Conservation (phyloP, 1,140 invertebrate species). For the Streblospio benedicti region DNA sequence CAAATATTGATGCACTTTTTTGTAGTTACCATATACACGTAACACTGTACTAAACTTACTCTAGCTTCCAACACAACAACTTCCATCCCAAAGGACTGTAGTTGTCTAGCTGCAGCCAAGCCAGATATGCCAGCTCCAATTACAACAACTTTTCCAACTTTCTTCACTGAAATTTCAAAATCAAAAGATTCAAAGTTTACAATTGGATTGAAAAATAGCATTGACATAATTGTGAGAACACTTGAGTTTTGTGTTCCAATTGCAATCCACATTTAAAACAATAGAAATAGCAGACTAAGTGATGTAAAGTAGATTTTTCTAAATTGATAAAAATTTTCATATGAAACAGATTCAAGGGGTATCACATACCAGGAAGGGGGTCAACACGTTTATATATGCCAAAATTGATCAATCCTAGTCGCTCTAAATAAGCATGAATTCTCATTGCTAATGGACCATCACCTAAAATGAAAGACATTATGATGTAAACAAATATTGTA, state of each 20-base stretch:
- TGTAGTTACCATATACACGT: too few relatives aligned
- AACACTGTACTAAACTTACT: slow-evolving; percentile 46
- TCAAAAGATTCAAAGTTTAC: slow-evolving; percentile 57
- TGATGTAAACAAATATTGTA: neutral
- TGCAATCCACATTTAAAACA: too few relatives aligned
- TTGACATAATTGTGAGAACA: too few relatives aligned
- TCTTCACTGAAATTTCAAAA: slow-evolving; percentile 54
- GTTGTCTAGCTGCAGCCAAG: slow-evolving; percentile 82
- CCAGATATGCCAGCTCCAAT: slow-evolving; percentile 93
- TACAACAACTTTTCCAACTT: slow-evolving; percentile 81
- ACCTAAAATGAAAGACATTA: slow-evolving; percentile 32
- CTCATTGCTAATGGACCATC: slow-evolving; percentile 73
- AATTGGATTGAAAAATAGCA: too few relatives aligned
- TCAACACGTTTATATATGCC: slow-evolving; percentile 86
- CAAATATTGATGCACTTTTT: too few relatives aligned
- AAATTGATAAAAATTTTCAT: too few relatives aligned
- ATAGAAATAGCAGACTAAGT: too few relatives aligned
- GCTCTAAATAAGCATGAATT: slow-evolving; percentile 83
- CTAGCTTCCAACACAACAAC: slow-evolving; percentile 89
- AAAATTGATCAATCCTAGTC: slow-evolving; percentile 97
- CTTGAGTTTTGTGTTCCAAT: too few relatives aligned
- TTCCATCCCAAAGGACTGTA: slow-evolving; percentile 92
- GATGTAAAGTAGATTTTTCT: too few relatives aligned
- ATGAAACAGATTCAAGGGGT: too few relatives aligned
- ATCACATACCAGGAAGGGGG: slow-evolving; percentile 42